A percentile compares a stretch with the other conserved stretches of the same genome.
Conservation (phyloP, 2,888 invertebrate species). For the Melolontha melolontha region DNA sequence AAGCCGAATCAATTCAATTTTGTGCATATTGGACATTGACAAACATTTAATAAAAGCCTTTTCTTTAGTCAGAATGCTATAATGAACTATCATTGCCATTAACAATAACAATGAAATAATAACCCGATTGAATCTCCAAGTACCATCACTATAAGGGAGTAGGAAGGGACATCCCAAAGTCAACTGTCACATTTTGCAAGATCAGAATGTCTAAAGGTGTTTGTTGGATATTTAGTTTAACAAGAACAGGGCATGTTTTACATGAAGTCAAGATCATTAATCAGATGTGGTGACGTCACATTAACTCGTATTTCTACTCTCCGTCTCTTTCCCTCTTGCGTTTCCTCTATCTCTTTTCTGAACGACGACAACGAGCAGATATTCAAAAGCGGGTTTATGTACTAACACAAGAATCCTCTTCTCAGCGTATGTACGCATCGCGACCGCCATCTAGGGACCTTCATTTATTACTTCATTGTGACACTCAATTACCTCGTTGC, state of each 20-base stretch:
- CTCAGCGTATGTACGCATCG: neutral
- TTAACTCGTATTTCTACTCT: conserved; percentile 45
- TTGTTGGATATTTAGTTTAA: conserved; percentile 62
- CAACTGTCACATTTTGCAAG: no score
- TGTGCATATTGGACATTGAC: no score
- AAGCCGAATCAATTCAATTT: no score
- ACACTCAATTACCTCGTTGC: conserved; percentile 56
- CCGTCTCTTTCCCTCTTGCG: neutral
- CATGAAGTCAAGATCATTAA: conserved; percentile 62
- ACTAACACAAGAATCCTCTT: neutral
- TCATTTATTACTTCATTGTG: conserved; percentile 58
- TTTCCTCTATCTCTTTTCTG: neutral
- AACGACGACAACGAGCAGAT: no score
- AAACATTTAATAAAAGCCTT: no score
- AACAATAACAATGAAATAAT: no score
- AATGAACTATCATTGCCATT: no score
- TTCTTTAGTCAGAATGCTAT: no score
- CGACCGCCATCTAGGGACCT: conserved; percentile 43
- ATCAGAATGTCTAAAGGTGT: conserved; percentile 47
- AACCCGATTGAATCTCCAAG: no score
- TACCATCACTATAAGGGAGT: no score
- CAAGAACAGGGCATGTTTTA: conserved; percentile 62
- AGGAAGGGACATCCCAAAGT: no score
- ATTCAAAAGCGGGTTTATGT: no score
- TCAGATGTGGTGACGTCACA: conserved; percentile 59